Evolutionary conservation across 2,113 vertebrate species (phyloP).

Genomic region (Megaceryle torquata): DNA sequence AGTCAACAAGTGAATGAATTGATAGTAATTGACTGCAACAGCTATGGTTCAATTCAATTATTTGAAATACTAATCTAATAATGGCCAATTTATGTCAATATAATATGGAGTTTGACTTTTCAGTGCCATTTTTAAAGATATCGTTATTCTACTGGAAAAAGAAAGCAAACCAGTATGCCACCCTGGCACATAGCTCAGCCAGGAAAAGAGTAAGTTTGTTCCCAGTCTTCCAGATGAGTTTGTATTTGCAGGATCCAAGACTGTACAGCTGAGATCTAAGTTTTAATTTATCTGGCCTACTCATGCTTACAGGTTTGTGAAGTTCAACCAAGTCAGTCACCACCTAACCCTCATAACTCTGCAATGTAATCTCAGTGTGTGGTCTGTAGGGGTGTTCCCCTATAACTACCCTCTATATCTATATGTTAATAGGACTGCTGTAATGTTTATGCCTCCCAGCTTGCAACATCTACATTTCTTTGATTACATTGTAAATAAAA

Average conservation of each 20-base stretch:
- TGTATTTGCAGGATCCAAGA: neutral
- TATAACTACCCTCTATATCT: neutral
- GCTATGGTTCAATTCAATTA: slow-evolving; percentile 45
- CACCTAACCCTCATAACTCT: neutral
- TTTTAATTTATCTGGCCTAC: neutral
- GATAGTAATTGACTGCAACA: slow-evolving; percentile 35
- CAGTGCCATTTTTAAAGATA: neutral
- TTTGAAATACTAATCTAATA: slow-evolving; percentile 39
- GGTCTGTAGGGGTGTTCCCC: neutral
- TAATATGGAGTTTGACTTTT: slow-evolving; percentile 3
- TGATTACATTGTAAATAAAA: neutral
- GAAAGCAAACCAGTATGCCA: neutral
- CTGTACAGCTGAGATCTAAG: neutral
- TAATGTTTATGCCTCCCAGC: neutral
- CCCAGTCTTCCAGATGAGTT: neutral
- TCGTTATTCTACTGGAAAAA: neutral
- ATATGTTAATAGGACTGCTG: neutral
- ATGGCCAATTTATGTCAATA: neutral
- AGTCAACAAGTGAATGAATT: slow-evolving; percentile 56
- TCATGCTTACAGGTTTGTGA: neutral
- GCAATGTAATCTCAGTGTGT: neutral
- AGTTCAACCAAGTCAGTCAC: neutral
- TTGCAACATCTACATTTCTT: neutral
- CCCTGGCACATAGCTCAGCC: neutral
- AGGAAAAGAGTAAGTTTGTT: neutral